These are phyloP conservation scores for Pandemis cinnamomeana DNA, from an alignment of 2,888 invertebrate genomes.

Conservation along the genomic window DNA sequence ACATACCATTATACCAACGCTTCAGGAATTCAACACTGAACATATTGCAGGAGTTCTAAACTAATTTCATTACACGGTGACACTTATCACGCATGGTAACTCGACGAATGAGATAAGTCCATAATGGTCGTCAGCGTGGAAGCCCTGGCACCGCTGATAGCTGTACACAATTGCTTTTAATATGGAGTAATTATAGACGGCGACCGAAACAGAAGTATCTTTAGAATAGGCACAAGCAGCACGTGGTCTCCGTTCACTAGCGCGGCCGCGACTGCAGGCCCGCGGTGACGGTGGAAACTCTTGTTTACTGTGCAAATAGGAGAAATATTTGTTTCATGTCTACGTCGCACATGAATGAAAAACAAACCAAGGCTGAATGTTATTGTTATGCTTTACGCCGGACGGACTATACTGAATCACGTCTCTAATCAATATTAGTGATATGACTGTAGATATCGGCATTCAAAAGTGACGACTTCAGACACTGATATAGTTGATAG, in stretches of 20 bases:
- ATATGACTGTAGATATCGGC: slow-evolving; percentile 23
- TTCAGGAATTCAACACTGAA: slow-evolving; percentile 80
- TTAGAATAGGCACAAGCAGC: slow-evolving; percentile 59
- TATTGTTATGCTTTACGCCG: slow-evolving; percentile 64
- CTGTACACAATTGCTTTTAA: slow-evolving; percentile 49
- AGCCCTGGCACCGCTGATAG: slow-evolving; percentile 46
- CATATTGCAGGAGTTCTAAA: slow-evolving; percentile 67
- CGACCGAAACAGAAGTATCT: slow-evolving; percentile 51
- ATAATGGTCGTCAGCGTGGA: slow-evolving; percentile 46
- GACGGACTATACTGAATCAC: slow-evolving; percentile 58
- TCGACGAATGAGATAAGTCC: slow-evolving; percentile 59
- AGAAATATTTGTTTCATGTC: slow-evolving; percentile 76
- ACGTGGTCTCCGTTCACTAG: slow-evolving; percentile 58
- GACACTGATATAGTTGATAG: slow-evolving; percentile 2
- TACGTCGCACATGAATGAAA: slow-evolving; percentile 76
- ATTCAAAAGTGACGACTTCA: slow-evolving; percentile 4
- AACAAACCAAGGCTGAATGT: slow-evolving; percentile 70
- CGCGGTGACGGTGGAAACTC: slow-evolving; percentile 60
- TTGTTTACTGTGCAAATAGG: slow-evolving; percentile 74
- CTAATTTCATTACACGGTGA: slow-evolving; percentile 67
- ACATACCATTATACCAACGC: slow-evolving; percentile 79
- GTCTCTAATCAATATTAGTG: slow-evolving; percentile 44
- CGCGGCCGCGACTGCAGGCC: slow-evolving; percentile 66
- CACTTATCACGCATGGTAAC: slow-evolving; percentile 72
- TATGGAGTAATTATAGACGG: slow-evolving; percentile 55